Conservation (phyloP, 2,888 invertebrate species). For the Cheilosia soror region DNA sequence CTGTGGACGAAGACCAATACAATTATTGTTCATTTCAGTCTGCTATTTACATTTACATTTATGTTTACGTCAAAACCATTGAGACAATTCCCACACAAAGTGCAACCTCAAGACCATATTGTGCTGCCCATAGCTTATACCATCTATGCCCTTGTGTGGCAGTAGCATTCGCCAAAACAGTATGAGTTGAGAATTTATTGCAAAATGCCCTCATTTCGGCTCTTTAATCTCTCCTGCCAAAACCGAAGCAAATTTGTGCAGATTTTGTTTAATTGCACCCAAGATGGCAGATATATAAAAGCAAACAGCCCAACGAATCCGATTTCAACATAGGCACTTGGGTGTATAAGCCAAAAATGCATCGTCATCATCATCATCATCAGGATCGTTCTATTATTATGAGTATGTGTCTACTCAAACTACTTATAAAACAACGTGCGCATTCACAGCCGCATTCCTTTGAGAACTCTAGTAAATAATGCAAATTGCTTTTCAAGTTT, state of each 20-base stretch:
- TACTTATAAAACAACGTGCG: conserved; percentile 37
- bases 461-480: conserved; percentile 68
- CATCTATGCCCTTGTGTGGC: neutral
- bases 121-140: too few relatives aligned
- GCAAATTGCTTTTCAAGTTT: conserved; percentile 75
- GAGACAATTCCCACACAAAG: conserved; percentile 6
- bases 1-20: neutral
- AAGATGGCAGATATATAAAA: conserved; percentile 33
- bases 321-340: conserved; percentile 4
- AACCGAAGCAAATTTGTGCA: conserved; percentile 40
- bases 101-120: conserved; percentile 12
- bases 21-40: neutral
- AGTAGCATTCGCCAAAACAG: neutral
- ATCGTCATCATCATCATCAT: conserved; percentile 23
- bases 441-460: conserved; percentile 70
- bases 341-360: conserved; percentile 28
- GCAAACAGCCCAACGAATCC: conserved; percentile 31
- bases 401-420: conserved; percentile 5
- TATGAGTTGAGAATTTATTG: conserved; percentile 49
- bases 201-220: conserved; percentile 56
- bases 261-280: conserved; percentile 67
- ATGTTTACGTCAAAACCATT: conserved; percentile 16
- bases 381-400: conserved; percentile 1
- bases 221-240: conserved; percentile 38
- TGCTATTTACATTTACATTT: neutral